Evolutionary conservation across 2,888 invertebrate genomes (phyloP).

Genomic region (Zootermopsis nevadensis): DNA sequence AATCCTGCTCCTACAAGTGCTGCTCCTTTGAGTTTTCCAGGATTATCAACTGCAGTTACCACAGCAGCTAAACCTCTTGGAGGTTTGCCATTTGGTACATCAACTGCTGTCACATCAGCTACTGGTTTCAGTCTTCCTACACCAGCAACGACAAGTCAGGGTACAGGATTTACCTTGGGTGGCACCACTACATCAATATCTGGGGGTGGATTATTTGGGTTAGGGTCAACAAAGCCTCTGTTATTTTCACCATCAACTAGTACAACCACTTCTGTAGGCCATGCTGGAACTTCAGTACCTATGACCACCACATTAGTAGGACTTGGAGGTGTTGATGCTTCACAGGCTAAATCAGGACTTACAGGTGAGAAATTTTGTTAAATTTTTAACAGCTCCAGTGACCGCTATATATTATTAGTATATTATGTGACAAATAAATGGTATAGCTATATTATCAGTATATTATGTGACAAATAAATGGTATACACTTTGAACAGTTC

Average conservation of each 20-base stretch:
- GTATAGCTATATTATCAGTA: no score
- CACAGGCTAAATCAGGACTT: constrained; percentile 63
- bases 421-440: no score
- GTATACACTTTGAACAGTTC: no score
- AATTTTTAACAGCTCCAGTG: not conserved
- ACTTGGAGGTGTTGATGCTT: constrained; percentile 75
- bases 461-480: no score
- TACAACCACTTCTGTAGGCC: constrained; percentile 49
- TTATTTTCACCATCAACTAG: not conserved
- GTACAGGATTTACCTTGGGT: constrained; percentile 20
- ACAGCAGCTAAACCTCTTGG: constrained; percentile 19
- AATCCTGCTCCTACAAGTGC: constrained; percentile 29
- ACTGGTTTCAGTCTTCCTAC: constrained; percentile 24
- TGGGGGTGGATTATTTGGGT: constrained; percentile 23
- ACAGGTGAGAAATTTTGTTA: constrained; percentile 56
- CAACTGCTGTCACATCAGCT: not conserved
- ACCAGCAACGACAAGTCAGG: constrained; percentile 30
- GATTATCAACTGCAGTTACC: not conserved
- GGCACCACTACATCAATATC: constrained; percentile 18
- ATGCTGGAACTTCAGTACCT: constrained; percentile 55
- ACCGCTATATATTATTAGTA: no score
- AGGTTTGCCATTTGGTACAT: constrained; percentile 17
- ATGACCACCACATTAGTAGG: constrained; percentile 68
- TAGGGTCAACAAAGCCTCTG: constrained; percentile 8
- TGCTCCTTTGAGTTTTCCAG: constrained; percentile 15